Conservation (phyloP, 2,113 vertebrate species). For the Irena cyanogastra region DNA sequence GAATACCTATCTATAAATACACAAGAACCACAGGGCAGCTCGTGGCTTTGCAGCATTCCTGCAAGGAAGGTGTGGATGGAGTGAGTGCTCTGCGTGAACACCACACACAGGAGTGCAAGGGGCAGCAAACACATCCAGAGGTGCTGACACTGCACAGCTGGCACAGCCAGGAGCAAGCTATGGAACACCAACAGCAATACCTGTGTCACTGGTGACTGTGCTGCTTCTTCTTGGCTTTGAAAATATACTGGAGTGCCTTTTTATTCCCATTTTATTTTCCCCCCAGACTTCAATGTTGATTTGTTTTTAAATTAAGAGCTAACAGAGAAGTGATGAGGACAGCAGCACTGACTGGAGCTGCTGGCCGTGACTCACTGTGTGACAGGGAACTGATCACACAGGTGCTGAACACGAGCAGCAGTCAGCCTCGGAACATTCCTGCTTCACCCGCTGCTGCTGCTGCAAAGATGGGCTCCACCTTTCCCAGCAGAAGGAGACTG, state of each 20-base stretch:
- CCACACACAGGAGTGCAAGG: not conserved
- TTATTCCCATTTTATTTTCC: not conserved
- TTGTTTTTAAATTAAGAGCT: not conserved
- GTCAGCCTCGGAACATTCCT: not conserved
- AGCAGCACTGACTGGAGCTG: not conserved
- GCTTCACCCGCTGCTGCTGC: not conserved
- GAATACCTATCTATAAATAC: not conserved
- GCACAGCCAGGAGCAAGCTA: not conserved
- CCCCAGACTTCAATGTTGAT: not conserved
- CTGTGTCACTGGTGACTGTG: not conserved
- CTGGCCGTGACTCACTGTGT: not conserved
- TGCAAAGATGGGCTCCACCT: not conserved
- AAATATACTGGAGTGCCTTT: not conserved
- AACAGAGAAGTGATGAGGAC: not conserved
- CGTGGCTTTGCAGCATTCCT: not conserved
- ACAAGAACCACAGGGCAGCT: conserved; percentile 15
- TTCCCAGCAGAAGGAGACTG: not conserved
- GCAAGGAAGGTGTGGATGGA: not conserved
- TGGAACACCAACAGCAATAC: not conserved
- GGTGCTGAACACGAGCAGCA: not conserved
- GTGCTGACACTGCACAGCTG: not conserved
- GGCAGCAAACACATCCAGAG: conserved; percentile 1
- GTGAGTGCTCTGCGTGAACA: not conserved
- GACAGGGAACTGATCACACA: not conserved
- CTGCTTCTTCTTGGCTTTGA: not conserved